Percentiles rank a stretch among this genome's conserved stretches.
phyloP scores from a whole-genome alignment of 1,140 invertebrate genomes.

The Drosophila rufa region DNA sequence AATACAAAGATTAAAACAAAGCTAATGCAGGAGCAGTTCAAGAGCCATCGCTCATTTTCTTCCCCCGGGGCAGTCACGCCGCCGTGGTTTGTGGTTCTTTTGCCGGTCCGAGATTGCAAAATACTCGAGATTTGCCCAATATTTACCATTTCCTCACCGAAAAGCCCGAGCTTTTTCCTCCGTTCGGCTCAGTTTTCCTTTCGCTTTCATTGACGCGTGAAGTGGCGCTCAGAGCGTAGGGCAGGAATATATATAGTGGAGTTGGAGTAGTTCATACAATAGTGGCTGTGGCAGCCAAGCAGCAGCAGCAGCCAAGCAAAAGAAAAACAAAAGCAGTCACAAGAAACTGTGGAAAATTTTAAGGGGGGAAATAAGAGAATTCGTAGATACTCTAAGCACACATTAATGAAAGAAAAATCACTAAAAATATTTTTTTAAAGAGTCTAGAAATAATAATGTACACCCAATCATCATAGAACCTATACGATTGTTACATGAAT shows the following conservation, averaged over 20 bases:
- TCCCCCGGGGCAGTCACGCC: constrained; percentile 58
- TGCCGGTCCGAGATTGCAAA: constrained; percentile 59
- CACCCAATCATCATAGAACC: no score
- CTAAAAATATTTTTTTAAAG: no score
- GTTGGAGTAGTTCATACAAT: constrained; percentile 17
- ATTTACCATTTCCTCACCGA: constrained; percentile 80
- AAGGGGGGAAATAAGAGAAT: constrained; percentile 1
- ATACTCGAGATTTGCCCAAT: constrained; percentile 74
- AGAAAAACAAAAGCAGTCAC: constrained; percentile 23
- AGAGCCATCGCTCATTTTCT: constrained; percentile 6
- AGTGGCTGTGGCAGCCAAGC: constrained; percentile 1
- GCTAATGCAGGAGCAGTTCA: constrained; percentile 23
- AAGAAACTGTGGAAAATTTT: neutral
- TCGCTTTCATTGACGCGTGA: constrained; percentile 85
- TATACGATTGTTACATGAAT: no score
- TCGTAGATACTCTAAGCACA: neutral
- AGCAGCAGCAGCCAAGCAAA: constrained; percentile 36
- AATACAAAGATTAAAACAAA: neutral
- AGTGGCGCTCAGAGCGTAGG: constrained; percentile 67
- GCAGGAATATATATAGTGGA: constrained; percentile 59
- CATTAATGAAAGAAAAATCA: neutral
- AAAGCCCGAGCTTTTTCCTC: constrained; percentile 47
- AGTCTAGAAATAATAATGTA: neutral
- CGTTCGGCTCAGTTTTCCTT: constrained; percentile 70
- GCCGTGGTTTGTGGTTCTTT: constrained; percentile 70